Conservation (phyloP, 2,113 vertebrate genomes). For the Charadrius vociferus region DNA sequence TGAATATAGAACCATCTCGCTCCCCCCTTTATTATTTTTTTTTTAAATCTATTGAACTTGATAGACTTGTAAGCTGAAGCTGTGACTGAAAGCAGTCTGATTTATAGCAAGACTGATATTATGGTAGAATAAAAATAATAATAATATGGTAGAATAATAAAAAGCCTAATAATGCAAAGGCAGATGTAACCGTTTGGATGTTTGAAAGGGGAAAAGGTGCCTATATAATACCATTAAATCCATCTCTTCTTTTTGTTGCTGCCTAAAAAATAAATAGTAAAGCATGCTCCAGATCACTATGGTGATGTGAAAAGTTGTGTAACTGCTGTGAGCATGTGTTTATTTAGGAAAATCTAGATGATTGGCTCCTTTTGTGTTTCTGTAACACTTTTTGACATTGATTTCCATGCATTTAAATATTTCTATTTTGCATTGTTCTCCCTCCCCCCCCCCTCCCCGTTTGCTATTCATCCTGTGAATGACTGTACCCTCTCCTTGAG, state of each 20-base stretch:
- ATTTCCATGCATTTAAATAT: background rate
- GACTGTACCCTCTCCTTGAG: background rate
- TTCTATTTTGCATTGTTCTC: background rate
- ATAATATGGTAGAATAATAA: background rate
- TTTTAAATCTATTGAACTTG: background rate
- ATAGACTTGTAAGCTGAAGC: background rate
- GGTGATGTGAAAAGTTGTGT: background rate
- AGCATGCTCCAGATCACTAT: background rate
- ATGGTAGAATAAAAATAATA: background rate
- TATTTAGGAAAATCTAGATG: background rate
- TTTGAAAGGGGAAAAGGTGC: background rate
- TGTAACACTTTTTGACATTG: background rate
- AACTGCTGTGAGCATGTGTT: background rate
- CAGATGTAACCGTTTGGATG: background rate
- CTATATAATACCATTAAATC: background rate
- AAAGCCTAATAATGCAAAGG: background rate
- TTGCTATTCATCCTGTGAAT: background rate
- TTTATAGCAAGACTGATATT: background rate
- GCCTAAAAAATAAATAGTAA: background rate
- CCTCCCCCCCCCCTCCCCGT: accelerated
- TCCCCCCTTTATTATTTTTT: background rate
- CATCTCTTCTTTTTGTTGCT: background rate
- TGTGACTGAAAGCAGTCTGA: background rate
- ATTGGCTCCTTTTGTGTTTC: background rate
- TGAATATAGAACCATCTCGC: background rate